phyloP scores from a whole-genome alignment of 2,113 vertebrate species.

The Chinchilla lanigera region DNA sequence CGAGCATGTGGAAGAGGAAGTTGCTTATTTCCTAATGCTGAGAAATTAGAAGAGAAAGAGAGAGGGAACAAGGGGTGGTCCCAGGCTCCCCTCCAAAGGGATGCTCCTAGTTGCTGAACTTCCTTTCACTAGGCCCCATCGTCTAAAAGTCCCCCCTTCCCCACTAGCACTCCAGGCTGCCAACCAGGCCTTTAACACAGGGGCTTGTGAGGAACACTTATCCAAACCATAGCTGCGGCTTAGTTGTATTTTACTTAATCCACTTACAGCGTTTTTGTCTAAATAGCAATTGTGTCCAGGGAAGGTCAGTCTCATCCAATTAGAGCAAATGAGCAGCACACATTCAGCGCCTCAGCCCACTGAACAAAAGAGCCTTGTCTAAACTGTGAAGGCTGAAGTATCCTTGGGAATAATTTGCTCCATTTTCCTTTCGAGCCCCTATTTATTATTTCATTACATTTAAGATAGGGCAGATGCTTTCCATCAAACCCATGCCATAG shows the following conservation, averaged over 20 bases:
- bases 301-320: slow-evolving; percentile 51
- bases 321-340: slow-evolving; percentile 46
- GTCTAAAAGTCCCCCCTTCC: neutral
- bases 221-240: neutral
- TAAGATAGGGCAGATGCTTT: slow-evolving; percentile 76
- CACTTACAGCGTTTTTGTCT: slow-evolving; percentile 60
- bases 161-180: neutral
- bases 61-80: neutral
- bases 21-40: neutral
- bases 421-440: slow-evolving; percentile 74
- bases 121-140: neutral
- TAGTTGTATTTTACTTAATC: neutral
- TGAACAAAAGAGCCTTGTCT: slow-evolving; percentile 62
- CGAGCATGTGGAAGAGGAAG: neutral
- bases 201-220: neutral
- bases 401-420: slow-evolving; percentile 79
- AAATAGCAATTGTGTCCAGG: slow-evolving; percentile 65
- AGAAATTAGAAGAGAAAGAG: neutral
- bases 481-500: slow-evolving; percentile 47
- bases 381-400: slow-evolving; percentile 74
- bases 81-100: neutral
- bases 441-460: slow-evolving; percentile 75
- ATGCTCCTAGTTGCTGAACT: neutral
- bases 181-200: neutral
- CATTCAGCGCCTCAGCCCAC: slow-evolving; percentile 44